Conservation (phyloP, 1,140 invertebrate genomes). For the Coenobita brevimanus region DNA sequence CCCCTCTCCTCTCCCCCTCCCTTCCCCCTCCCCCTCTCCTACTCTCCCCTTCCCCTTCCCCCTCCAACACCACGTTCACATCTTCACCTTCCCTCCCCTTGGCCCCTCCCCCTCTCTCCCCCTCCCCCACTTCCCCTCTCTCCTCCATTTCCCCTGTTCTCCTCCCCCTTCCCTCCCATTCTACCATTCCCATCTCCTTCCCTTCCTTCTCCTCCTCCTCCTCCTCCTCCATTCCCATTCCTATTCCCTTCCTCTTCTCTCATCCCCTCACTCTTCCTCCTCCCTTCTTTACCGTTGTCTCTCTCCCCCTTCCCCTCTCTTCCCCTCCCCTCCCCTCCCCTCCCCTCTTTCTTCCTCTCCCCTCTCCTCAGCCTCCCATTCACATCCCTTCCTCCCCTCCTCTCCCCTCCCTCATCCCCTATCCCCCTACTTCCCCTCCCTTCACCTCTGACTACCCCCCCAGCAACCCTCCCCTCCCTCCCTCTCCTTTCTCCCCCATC, state of each 20-base stretch:
- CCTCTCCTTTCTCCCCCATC: neutral
- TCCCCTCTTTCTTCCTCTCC: neutral
- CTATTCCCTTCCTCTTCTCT: neutral
- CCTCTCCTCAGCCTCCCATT: neutral
- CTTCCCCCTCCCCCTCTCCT: too few species aligned
- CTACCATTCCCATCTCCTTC: neutral
- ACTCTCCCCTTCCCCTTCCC: too few species aligned
- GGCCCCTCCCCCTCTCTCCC: too few species aligned
- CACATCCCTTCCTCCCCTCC: neutral
- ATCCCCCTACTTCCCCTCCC: neutral
- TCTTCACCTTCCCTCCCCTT: too few species aligned
- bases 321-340: neutral
- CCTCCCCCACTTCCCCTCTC: too few species aligned
- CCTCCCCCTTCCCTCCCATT: neutral
- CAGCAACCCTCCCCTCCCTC: neutral
- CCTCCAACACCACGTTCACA: too few species aligned
- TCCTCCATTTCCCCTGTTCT: too few species aligned
- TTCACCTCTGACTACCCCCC: neutral
- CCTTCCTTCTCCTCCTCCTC: neutral
- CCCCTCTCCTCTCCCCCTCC: too few species aligned
- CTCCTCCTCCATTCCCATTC: neutral
- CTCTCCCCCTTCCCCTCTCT: neutral
- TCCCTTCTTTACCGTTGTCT: neutral
- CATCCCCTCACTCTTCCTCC: neutral
- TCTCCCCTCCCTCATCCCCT: neutral